Evolutionary conservation across 2,113 vertebrate species (phyloP).

Genomic region (Nesogale talazaci): DNA sequence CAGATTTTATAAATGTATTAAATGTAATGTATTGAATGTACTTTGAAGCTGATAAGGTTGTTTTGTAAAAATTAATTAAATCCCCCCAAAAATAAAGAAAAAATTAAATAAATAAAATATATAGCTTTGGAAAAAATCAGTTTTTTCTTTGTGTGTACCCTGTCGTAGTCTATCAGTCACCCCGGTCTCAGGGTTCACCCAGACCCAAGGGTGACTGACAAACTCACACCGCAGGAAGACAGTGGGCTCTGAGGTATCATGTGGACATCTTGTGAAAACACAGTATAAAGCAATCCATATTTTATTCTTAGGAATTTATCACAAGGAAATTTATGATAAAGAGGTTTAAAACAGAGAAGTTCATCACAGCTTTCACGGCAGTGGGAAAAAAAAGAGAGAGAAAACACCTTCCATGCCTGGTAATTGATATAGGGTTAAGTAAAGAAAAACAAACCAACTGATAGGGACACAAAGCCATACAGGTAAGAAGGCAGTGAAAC

Average conservation of each 20-base stretch:
- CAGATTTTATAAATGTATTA: too few species aligned
- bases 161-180: not conserved
- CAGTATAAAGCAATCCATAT: not conserved
- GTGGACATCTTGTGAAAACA: not conserved
- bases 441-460: not conserved
- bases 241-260: not conserved
- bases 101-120: too few species aligned
- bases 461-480: slow-evolving; percentile 9
- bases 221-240: not conserved
- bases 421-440: not conserved
- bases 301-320: not conserved
- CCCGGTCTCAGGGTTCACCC: not conserved
- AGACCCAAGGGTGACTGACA: not conserved
- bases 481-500: not conserved
- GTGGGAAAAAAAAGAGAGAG: too few species aligned
- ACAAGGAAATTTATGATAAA: not conserved
- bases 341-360: not conserved
- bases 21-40: too few species aligned
- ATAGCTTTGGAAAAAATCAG: too few species aligned
- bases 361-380: not conserved
- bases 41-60: too few species aligned
- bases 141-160: too few species aligned
- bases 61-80: too few species aligned
- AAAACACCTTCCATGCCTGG: not conserved
- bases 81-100: too few species aligned